Percentiles rank a stretch among this genome's conserved stretches.
Evolutionary conservation across 1,140 invertebrate species (phyloP).

Genomic region (Ganaspis sp.): DNA sequence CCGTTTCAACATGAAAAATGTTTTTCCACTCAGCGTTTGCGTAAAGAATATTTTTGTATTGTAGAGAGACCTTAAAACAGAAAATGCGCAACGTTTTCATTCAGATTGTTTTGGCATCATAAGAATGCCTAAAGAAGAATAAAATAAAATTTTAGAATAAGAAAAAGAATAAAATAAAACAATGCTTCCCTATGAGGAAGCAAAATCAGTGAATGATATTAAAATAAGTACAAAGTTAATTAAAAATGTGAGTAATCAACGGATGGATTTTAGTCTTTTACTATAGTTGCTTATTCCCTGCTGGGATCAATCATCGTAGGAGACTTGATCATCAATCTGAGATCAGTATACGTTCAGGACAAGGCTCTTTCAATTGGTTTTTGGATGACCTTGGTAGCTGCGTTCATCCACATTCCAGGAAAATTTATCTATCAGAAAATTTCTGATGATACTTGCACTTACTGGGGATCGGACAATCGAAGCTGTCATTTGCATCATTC

Average conservation of each 20-base stretch:
- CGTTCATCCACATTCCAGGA: conserved; percentile 78
- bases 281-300: conserved; percentile 58
- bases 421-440: conserved; percentile 77
- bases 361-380: conserved; percentile 80
- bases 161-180: too few species aligned
- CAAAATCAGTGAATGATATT: too few species aligned
- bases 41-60: too few species aligned
- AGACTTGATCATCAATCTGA: conserved; percentile 77
- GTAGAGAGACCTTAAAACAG: too few species aligned
- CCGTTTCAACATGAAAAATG: too few species aligned
- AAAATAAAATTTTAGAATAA: too few species aligned
- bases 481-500: conserved; percentile 64
- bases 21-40: too few species aligned
- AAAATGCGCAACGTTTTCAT: too few species aligned
- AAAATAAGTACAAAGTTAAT: not conserved
- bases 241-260: not conserved
- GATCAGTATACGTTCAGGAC: conserved; percentile 77
- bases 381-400: conserved; percentile 73
- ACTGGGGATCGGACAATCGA: conserved; percentile 57
- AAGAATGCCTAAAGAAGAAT: too few species aligned
- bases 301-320: conserved; percentile 75
- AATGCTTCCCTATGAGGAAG: too few species aligned
- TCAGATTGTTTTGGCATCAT: too few species aligned
- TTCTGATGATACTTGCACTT: conserved; percentile 63
- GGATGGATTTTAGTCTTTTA: conserved; percentile 55